Conservation (phyloP, 2,113 vertebrate species). For the Xenus cinereus region DNA sequence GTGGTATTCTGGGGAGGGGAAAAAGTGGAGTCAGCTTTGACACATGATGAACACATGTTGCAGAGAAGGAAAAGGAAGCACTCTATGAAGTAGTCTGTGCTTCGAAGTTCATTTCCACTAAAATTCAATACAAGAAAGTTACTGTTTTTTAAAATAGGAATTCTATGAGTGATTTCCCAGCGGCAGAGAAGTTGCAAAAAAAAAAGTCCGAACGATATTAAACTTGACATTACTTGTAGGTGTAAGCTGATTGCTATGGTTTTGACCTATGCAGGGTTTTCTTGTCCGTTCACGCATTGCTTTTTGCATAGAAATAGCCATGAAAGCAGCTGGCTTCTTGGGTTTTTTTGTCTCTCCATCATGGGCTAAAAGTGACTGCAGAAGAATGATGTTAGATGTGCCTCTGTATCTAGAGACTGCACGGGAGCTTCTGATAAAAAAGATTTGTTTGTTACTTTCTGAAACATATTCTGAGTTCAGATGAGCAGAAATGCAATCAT, state of each 20-base stretch:
- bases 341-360: background rate
- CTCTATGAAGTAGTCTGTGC: background rate
- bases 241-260: background rate
- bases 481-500: background rate
- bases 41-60: background rate
- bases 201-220: rapidly evolving
- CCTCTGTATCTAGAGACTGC: background rate
- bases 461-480: background rate
- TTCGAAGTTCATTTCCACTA: slow-evolving; percentile 17
- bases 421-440: background rate
- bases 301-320: background rate
- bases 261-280: background rate
- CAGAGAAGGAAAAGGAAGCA: background rate
- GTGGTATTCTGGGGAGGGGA: slow-evolving; percentile 68
- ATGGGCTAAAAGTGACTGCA: background rate
- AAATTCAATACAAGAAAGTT: background rate
- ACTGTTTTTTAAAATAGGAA: background rate
- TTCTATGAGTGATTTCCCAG: background rate
- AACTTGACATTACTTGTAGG: background rate
- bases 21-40: slow-evolving; percentile 58
- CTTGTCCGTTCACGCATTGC: rapidly evolving
- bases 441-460: background rate
- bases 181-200: background rate
- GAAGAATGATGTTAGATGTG: background rate
- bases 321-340: background rate